Evolutionary conservation across 2,113 vertebrate species (phyloP).

Genomic region (Sphaerodactylus townsendi): DNA sequence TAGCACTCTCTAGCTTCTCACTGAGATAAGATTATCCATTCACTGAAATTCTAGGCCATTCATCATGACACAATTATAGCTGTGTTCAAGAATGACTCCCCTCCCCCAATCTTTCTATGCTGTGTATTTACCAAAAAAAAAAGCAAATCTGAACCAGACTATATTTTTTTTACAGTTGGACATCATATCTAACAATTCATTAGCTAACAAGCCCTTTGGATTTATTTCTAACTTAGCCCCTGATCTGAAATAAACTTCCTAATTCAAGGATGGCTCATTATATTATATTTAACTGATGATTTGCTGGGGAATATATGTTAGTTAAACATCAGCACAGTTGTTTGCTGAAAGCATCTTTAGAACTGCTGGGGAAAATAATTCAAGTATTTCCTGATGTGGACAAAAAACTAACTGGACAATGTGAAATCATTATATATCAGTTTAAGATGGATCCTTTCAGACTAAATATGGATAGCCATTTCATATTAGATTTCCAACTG

Average conservation of each 20-base stretch:
- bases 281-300: background rate
- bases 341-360: background rate
- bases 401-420: background rate
- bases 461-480: constrained; percentile 12
- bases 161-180: background rate
- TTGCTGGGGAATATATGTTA: background rate
- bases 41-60: constrained; percentile 17
- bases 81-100: constrained; percentile 2
- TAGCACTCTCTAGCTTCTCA: constrained; percentile 13
- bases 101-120: background rate
- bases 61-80: background rate
- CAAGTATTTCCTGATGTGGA: background rate
- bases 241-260: background rate
- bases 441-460: background rate
- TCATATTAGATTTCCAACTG: constrained; percentile 4
- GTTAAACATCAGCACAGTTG: background rate
- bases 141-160: background rate
- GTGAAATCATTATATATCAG: background rate
- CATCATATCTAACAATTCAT: background rate
- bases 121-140: too few relatives aligned
- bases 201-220: background rate
- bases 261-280: background rate
- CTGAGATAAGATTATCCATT: background rate
- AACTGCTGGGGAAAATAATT: background rate
- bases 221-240: background rate